phyloP scores from a whole-genome alignment of 53 echinoderm and acorn worm genomes.

The Holothuria leucospilota region DNA sequence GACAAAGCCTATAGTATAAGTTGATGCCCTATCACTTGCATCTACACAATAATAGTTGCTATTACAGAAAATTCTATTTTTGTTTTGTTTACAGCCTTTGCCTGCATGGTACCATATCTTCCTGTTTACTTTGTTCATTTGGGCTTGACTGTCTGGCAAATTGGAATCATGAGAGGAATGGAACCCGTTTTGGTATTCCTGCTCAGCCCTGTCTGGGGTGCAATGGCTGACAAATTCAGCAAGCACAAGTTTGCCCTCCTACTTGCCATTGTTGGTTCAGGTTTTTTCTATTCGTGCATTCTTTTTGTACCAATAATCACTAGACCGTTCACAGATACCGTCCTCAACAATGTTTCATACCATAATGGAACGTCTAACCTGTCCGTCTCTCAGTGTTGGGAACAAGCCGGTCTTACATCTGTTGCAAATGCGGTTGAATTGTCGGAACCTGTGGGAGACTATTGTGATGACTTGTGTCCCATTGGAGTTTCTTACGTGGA shows the following conservation, averaged over 20 bases:
- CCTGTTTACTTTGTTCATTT: constrained; percentile 84
- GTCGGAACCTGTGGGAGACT: too few relatives aligned
- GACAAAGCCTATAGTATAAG: too few relatives aligned
- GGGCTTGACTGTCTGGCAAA: constrained; percentile 79
- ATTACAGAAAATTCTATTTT: background rate
- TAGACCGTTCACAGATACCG: constrained; percentile 39
- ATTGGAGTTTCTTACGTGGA: too few relatives aligned
- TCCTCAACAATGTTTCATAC: background rate
- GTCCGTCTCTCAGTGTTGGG: too few relatives aligned
- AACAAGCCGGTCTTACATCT: too few relatives aligned
- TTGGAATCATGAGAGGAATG: constrained; percentile 81
- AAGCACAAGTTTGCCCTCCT: constrained; percentile 76
- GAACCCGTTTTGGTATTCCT: constrained; percentile 79
- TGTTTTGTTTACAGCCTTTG: constrained; percentile 61
- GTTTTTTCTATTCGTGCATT: constrained; percentile 63
- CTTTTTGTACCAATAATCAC: constrained; percentile 72
- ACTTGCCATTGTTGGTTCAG: constrained; percentile 62
- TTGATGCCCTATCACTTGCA: too few relatives aligned
- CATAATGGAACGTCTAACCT: too few relatives aligned
- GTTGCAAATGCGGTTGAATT: too few relatives aligned
- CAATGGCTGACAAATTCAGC: constrained; percentile 81
- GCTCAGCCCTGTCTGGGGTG: constrained; percentile 82
- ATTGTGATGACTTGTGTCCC: too few relatives aligned
- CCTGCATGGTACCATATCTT: constrained; percentile 81
- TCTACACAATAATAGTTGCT: too few relatives aligned